A percentile compares a stretch with the other conserved stretches of the same genome.
Conservation (phyloP, 2,797 vertebrate species). For the Scarus forsteni region DNA sequence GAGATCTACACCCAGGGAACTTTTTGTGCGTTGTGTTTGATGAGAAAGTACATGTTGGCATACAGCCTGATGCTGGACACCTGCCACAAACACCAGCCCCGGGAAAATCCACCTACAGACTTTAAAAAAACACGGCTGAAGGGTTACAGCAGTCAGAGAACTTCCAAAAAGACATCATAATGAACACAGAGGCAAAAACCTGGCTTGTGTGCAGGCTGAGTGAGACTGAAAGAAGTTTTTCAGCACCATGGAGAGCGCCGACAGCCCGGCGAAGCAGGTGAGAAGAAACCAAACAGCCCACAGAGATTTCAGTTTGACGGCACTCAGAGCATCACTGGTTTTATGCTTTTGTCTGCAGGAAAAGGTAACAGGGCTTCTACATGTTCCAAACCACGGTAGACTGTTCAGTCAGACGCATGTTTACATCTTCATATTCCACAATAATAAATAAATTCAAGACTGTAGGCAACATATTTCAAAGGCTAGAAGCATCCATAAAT, state of each 20-base stretch:
- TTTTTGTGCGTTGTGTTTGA: constrained; percentile 5
- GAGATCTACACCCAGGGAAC: constrained; percentile 8
- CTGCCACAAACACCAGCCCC: constrained; percentile 10
- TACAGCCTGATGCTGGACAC: constrained; percentile 35
- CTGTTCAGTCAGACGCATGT: neutral
- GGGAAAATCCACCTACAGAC: constrained; percentile 36
- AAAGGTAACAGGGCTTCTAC: neutral
- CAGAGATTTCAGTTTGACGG: constrained; percentile 16
- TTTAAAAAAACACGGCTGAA: constrained; percentile 35
- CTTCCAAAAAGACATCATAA: constrained; percentile 1
- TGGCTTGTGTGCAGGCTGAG: neutral
- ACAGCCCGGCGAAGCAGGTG: constrained; percentile 7
- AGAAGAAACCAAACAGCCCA: neutral
- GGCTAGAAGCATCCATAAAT: neutral
- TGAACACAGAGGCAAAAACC: neutral
- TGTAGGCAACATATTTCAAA: neutral
- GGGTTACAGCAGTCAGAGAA: constrained; percentile 1
- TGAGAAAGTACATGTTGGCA: constrained; percentile 22
- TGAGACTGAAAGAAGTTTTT: constrained; percentile 8
- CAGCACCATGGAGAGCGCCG: constrained; percentile 62
- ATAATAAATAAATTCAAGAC: neutral
- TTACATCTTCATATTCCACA: neutral
- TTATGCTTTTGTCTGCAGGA: neutral
- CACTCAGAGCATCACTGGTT: constrained; percentile 1
- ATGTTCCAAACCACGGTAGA: neutral